Conservation (phyloP, 2,888 invertebrate species). For the Hermaeophaga mercurialis region DNA sequence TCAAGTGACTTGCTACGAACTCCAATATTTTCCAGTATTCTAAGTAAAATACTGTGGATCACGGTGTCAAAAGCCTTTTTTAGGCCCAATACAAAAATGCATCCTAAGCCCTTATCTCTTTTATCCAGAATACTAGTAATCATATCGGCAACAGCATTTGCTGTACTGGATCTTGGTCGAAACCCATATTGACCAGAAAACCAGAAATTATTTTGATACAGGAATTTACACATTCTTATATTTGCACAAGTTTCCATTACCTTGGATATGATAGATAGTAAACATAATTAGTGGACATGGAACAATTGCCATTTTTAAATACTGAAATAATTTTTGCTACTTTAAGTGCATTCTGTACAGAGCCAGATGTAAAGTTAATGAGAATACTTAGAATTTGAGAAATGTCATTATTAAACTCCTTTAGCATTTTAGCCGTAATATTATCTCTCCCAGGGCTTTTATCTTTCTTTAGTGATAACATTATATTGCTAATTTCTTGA, state of each 20-base stretch:
- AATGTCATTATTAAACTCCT: not conserved
- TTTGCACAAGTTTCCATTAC: slow-evolving; percentile 1
- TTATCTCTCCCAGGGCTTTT: not conserved
- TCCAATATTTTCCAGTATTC: not conserved
- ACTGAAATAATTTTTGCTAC: not conserved
- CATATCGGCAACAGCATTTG: not conserved
- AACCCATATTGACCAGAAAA: not conserved
- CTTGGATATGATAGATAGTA: not conserved
- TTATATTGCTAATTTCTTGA: not conserved
- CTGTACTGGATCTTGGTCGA: not conserved
- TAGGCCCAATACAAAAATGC: not conserved
- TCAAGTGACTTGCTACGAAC: not conserved
- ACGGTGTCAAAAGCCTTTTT: not conserved
- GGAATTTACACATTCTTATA: not conserved
- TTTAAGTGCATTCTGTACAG: slow-evolving; percentile 3
- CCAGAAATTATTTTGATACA: not conserved
- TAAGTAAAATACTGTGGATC: no score
- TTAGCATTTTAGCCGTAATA: not conserved
- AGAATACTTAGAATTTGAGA: not conserved
- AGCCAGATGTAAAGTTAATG: not conserved
- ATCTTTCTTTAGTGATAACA: not conserved
- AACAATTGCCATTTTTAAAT: not conserved
- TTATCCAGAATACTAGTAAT: not conserved
- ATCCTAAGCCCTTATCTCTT: not conserved
- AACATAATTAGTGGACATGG: not conserved